Conservation (phyloP, 2,888 invertebrate genomes). For the Globia sparganii region DNA sequence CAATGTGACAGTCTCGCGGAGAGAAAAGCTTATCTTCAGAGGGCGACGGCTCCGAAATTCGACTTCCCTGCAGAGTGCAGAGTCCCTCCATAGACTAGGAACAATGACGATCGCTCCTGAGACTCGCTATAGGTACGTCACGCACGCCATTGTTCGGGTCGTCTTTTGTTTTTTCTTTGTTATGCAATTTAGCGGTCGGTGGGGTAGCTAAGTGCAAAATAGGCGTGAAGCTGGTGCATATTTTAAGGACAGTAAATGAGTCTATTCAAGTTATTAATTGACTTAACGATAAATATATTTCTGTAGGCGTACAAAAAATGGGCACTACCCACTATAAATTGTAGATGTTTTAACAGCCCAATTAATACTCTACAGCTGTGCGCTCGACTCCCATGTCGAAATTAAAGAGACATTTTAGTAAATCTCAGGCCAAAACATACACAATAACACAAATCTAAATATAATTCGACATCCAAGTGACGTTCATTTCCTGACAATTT, state of each 20-base stretch:
- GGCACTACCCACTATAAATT: constrained; percentile 28
- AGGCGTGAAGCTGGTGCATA: constrained; percentile 78
- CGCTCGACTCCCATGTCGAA: constrained; percentile 28
- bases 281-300: constrained; percentile 34
- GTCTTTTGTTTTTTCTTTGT: constrained; percentile 83
- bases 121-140: constrained; percentile 81
- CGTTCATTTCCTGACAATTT: constrained; percentile 35
- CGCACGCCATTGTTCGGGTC: constrained; percentile 79
- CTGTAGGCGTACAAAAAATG: constrained; percentile 10
- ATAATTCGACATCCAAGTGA: constrained; percentile 40
- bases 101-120: constrained; percentile 82
- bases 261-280: constrained; percentile 62
- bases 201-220: constrained; percentile 73
- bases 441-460: constrained; percentile 60
- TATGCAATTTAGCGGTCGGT: constrained; percentile 76
- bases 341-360: constrained; percentile 33
- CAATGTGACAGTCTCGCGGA: constrained; percentile 38
- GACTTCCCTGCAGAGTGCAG: constrained; percentile 70
- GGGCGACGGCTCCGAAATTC: constrained; percentile 69
- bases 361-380: constrained; percentile 55
- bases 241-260: constrained; percentile 68
- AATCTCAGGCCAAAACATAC: constrained; percentile 27
- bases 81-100: constrained; percentile 71
- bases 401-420: constrained; percentile 39
- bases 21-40: constrained; percentile 48